phyloP scores from a whole-genome alignment of 1,140 invertebrate genomes.

The Pseudomyrmex flavicornis region DNA sequence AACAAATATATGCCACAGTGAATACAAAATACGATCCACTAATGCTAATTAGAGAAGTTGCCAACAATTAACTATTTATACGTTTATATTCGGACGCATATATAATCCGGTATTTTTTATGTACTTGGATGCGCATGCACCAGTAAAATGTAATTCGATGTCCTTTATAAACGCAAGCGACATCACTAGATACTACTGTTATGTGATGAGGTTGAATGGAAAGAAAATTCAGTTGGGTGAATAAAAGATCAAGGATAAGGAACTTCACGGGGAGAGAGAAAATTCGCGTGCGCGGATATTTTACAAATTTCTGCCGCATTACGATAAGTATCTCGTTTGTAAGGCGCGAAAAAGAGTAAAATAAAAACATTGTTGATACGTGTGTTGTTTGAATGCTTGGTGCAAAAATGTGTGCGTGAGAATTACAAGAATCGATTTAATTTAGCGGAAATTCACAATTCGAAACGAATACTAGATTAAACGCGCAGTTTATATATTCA shows the following conservation, averaged over 20 bases:
- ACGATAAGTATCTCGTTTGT: not conserved
- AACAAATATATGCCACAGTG: not conserved
- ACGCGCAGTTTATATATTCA: not conserved
- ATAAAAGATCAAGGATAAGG: constrained; percentile 22
- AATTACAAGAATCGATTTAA: constrained; percentile 41
- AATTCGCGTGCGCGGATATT: not conserved
- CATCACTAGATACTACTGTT: not conserved
- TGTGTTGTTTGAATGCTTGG: not conserved
- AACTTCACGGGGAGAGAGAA: not conserved
- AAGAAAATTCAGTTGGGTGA: not conserved
- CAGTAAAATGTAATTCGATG: constrained; percentile 7
- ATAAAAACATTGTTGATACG: constrained; percentile 18
- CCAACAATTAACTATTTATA: not conserved
- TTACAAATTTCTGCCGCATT: not conserved
- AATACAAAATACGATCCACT: not conserved
- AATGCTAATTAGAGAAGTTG: not conserved
- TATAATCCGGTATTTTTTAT: constrained; percentile 17
- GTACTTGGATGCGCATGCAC: not conserved
- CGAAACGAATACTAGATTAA: not conserved
- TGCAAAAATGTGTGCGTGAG: not conserved
- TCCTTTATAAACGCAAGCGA: not conserved
- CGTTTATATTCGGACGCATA: constrained; percentile 4
- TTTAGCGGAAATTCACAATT: constrained; percentile 5
- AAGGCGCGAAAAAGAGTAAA: not conserved
- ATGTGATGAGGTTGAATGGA: not conserved